Base-by-base conservation (phyloP, 2,888 invertebrate species). In the Zelleria hepariella region DNA sequence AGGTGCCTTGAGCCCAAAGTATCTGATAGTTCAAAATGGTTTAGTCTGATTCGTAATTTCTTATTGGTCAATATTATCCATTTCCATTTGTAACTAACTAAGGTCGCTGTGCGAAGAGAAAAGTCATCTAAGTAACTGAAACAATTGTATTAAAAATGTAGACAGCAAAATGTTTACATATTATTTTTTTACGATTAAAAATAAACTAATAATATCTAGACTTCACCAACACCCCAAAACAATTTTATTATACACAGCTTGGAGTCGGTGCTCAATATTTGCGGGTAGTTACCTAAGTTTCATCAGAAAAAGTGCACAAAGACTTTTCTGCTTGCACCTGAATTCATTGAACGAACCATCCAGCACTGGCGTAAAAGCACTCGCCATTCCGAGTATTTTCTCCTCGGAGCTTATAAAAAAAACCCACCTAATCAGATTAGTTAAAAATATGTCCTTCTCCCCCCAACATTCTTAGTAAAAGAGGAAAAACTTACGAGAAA, bases 401-500 rank as follows among this genome's bases (percentile, higher is more conserved):
- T 48, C 26, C 51, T 10, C 32, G 18, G 7, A 6, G 27, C 32
- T 10, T 15, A 15, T 20, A 58, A 61, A 62, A 61, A 63, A 64
- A 65, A n/a, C n/a, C n/a, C n/a, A n/a, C 58, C 61, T 63, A 65
- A 65, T 63, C 63, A 59, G 62, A 64, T 64, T 64, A 63, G 61
- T 58, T 59, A 60, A 62, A 70, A 67, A 67, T 66, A 70, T 66
- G 63, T 66, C 59, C 60, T 59, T 64, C 57, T 25, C 58, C 48
- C 60, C n/a, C n/a, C n/a, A n/a, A n/a, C n/a, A n/a, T n/a, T n/a
- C 59, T 42, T 15, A 58, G 54, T 59, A 61, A 58, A 62, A 57
- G 62, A 63, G 8, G 42, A 21, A 59, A 64, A 64, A 84, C 87
- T 86, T 69, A 87, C 87, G 77, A 75, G 68, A 87, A 86, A 80